Conservation (phyloP, 2,113 vertebrate genomes). For the Pluvialis apricaria region DNA sequence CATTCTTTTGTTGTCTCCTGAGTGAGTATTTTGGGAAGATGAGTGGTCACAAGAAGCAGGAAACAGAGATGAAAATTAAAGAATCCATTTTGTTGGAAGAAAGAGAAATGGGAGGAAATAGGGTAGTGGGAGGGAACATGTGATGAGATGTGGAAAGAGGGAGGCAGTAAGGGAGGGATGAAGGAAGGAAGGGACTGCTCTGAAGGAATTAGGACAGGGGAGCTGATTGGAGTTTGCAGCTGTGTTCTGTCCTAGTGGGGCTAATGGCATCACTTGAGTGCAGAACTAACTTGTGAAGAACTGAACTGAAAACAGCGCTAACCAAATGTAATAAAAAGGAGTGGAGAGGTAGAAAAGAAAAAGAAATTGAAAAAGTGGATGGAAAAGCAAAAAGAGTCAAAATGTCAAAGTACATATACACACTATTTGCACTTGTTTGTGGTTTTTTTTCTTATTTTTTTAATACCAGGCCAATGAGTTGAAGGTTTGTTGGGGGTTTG, state of each 20-base stretch:
- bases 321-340: background rate
- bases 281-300: background rate
- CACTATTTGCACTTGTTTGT: background rate
- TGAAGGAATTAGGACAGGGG: background rate
- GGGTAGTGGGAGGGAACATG: background rate
- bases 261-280: background rate
- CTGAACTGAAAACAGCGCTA: background rate
- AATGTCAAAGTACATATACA: background rate
- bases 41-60: background rate
- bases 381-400: background rate
- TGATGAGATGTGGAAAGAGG: background rate
- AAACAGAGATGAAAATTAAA: background rate
- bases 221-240: background rate
- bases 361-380: background rate
- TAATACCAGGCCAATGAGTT: background rate
- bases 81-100: background rate
- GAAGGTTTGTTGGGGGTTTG: background rate
- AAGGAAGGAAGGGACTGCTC: background rate
- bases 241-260: background rate
- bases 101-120: background rate
- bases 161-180: background rate
- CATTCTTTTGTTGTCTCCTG: background rate
- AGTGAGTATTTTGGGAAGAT: background rate
- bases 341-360: background rate
- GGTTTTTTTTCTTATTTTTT: background rate